Evolutionary conservation across 2,888 invertebrate species (phyloP), one percentile per base, ranked within the genome.

Genomic region (Pollenia angustigena): DNA sequence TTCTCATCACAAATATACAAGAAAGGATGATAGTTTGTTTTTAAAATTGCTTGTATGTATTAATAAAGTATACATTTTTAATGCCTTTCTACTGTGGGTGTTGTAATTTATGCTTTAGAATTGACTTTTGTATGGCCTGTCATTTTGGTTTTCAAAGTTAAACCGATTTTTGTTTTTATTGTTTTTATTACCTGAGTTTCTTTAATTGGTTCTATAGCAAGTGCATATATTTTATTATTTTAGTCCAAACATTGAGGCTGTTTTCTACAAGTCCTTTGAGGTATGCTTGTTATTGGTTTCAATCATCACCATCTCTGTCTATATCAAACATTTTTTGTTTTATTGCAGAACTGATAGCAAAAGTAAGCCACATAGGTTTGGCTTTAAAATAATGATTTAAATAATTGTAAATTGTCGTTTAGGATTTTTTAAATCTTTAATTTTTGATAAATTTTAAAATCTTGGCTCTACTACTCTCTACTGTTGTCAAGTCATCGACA

Each of bases 1-100:
- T 74, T 52, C 60, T 69, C 52, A 58, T 18, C 52, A 32, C 14
- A 76, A 16, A 56, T 18, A 60, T 50, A 56, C 69, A 58, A 40
- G 32, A 44, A 85, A 62, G 71, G 18, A 81, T 18, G 46, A 11
- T 46, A 71, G 32, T 46, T 64, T 50, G 68, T 54, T 23, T 66
- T 16, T 44, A 48, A 40, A 12, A 10, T 8, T 69, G 10, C 42
- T 23, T 54, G 9, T 81, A n/a, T 48, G 18, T 58, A 80, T 80
- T 71, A 86, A 80, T 83, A 82, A 86, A 79, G 44, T 86, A 83
- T 86, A 75, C 50, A 82, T 86, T 86, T 80, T 86, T 82, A 82
- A 86, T 86, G 64, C 46, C 75, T 66, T 71, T 86, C 69, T 69
- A 54, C 64, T 75, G 42, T 18, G 62, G 64, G 18, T 75, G 58